Conservation (phyloP, 2,797 vertebrate species). For the Alectoris magna region DNA sequence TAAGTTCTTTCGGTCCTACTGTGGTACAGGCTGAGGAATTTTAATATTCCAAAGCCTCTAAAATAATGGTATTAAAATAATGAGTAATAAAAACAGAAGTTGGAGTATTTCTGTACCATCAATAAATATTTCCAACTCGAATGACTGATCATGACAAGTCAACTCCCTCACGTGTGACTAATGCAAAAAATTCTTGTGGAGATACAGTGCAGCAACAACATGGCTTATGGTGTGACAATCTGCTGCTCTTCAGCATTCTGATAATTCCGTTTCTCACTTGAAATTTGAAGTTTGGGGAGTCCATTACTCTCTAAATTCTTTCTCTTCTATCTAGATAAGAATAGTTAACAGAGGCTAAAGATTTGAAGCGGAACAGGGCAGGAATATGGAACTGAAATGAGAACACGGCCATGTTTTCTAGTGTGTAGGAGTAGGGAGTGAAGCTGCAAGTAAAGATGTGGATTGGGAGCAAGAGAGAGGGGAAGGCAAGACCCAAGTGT, state of each 20-base stretch:
- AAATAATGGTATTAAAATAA: neutral
- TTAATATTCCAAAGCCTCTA: neutral
- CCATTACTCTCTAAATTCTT: neutral
- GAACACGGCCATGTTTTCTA: neutral
- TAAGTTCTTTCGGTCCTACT: neutral
- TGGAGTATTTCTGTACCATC: slow-evolving; percentile 21
- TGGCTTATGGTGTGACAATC: slow-evolving; percentile 44
- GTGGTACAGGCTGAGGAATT: neutral
- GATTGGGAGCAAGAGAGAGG: neutral
- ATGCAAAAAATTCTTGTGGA: slow-evolving; percentile 39
- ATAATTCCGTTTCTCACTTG: slow-evolving; percentile 14
- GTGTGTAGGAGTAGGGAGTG: neutral
- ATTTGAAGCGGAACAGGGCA: neutral
- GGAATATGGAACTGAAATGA: neutral
- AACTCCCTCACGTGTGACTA: slow-evolving; percentile 52
- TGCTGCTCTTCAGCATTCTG: slow-evolving; percentile 26
- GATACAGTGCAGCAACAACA: slow-evolving; percentile 4
- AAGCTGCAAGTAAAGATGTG: neutral
- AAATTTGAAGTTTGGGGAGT: slow-evolving; percentile 3
- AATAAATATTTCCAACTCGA: slow-evolving; percentile 52
- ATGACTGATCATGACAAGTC: slow-evolving; percentile 44
- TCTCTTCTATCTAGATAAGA: neutral
- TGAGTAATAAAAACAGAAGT: slow-evolving; percentile 30
- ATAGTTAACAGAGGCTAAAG: neutral
- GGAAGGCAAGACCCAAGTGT: neutral